These are phyloP conservation scores for Microcebus jonahi DNA, from an alignment of 2,113 vertebrate genomes.

Conservation along the genomic window DNA sequence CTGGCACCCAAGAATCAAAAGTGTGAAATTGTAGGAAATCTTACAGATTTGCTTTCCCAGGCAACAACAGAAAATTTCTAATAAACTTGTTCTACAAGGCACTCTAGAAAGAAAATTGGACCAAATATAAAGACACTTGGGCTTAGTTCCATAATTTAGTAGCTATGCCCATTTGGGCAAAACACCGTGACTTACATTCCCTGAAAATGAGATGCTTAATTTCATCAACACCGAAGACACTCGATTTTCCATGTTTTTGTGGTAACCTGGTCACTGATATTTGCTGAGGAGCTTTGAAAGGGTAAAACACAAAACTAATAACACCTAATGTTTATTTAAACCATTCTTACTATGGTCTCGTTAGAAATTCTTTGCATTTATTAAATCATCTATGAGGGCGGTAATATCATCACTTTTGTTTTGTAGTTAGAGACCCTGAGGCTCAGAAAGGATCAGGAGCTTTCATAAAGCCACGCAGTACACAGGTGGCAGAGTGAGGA, in stretches of 20 bases:
- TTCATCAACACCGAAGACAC: not conserved
- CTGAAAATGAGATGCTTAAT: not conserved
- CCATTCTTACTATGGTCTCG: not conserved
- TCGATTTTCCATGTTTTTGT: not conserved
- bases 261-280: not conserved
- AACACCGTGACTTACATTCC: not conserved
- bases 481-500: not conserved
- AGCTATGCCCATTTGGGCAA: not conserved
- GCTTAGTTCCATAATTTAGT: not conserved
- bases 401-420: not conserved
- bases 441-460: not conserved
- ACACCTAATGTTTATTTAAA: not conserved
- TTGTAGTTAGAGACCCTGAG: not conserved
- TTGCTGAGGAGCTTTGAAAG: not conserved
- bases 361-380: not conserved
- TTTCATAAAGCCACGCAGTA: not conserved
- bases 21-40: not conserved
- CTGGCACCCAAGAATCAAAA: not conserved
- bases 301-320: not conserved
- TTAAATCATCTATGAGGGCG: not conserved
- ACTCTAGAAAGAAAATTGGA: not conserved
- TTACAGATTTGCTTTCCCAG: not conserved
- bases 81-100: not conserved
- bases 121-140: not conserved
- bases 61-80: not conserved